Base-by-base conservation (phyloP, 2,888 invertebrate genomes). In the Rhyacophila evoluta region DNA sequence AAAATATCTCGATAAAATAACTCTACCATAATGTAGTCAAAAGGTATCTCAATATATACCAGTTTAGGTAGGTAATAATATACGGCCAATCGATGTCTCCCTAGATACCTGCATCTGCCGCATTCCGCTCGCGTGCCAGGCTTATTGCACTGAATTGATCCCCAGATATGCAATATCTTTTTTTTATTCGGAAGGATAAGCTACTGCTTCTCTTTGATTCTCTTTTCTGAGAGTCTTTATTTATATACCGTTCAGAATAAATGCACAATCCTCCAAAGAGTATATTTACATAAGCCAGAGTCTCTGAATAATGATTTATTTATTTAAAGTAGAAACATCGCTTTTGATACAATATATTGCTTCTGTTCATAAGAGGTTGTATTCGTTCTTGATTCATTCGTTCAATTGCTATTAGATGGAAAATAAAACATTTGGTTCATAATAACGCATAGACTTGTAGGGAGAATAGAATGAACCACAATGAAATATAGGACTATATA, bases 131-230 rank as follows among this genome's bases (percentile, higher is more conserved):
- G 55, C 55, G 25, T 55, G 55, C 55, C 8, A 19, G 55, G 2
- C 55, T 55, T 55, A 55, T 55, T 55, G 55, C 55, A 55, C 15
- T 10, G 55, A 55, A 55, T 55, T 55, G 55, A 55, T 15, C 55
- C 55, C 12, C 0, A 19, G 55, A 55, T 55, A 55, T 55, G 55
- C 55, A 8, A 25, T 55, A 55, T 55, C 6, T 55, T 55, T n/a
- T 38, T 55, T 55, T 55, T 55, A 25, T 55, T 55, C 55, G 15
- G 10, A 19, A 19, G 55, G 55, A 55, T 55, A 25, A 55, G 25
- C 55, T 19, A 55, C 55, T 19, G 10, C 55, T 19, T 19, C 8
- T 55, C 25, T 55, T 55, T 55, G 25, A 55, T 55, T 19, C 29
- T 55, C 55, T 19, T 19, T 19, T 8, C 55, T 19, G 15, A 19